phyloP scores from a whole-genome alignment of 2,888 invertebrate species.

The Heptascelio sp. region DNA sequence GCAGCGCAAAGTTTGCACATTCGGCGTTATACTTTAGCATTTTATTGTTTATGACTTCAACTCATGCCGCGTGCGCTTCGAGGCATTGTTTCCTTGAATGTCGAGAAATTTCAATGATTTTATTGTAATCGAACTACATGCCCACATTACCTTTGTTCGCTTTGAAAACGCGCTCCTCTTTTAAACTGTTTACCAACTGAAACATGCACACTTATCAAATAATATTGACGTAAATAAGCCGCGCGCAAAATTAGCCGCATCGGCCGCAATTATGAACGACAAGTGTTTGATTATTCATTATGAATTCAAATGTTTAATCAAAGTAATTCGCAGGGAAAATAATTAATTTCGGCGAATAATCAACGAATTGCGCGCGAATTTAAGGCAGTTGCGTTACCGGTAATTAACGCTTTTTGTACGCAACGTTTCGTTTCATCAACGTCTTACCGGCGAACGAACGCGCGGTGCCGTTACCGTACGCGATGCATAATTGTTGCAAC shows the following conservation, averaged over 20 bases:
- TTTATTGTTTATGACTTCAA: slow-evolving; percentile 33
- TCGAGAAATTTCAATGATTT: slow-evolving; percentile 51
- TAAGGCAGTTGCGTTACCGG: slow-evolving; percentile 24
- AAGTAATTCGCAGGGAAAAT: background rate
- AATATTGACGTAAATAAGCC: slow-evolving; percentile 31
- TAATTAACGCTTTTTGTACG: slow-evolving; percentile 30
- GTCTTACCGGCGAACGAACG: background rate
- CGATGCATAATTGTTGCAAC: slow-evolving; percentile 44
- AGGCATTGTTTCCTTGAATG: slow-evolving; percentile 28
- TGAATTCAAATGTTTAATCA: background rate
- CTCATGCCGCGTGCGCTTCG: background rate
- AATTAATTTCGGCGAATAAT: slow-evolving; percentile 26
- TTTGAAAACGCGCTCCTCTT: slow-evolving; percentile 27
- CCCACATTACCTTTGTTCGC: slow-evolving; percentile 33
- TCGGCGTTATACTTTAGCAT: slow-evolving; percentile 20
- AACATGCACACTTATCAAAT: slow-evolving; percentile 7
- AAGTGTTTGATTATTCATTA: slow-evolving; percentile 1
- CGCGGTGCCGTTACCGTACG: too few species aligned
- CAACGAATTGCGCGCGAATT: background rate
- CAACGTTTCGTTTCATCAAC: slow-evolving; percentile 5
- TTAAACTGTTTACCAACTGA: slow-evolving; percentile 13
- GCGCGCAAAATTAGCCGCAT: slow-evolving; percentile 14
- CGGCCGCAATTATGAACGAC: slow-evolving; percentile 19
- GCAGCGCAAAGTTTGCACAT: too few species aligned
- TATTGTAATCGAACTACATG: slow-evolving; percentile 27